Conservation (phyloP, 2,797 vertebrate genomes). For the Saguinus oedipus region DNA sequence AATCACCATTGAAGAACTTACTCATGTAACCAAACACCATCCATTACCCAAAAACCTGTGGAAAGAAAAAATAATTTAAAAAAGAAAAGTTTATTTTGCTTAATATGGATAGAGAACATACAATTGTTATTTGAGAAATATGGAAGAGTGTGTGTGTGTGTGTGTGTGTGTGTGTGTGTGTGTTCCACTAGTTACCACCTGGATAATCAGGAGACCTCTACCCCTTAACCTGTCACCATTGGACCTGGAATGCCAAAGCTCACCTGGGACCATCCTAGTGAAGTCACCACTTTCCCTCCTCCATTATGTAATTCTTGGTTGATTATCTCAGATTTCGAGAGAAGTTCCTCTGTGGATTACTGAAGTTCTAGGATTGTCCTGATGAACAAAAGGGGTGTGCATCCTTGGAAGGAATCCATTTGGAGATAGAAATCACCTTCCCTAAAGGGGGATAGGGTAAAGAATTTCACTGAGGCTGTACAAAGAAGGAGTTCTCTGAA, state of each 20-base stretch:
- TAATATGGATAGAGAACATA: background rate
- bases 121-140: background rate
- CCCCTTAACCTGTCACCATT: background rate
- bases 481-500: background rate
- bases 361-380: background rate
- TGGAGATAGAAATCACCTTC: background rate
- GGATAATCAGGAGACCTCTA: background rate
- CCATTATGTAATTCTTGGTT: background rate
- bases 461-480: background rate
- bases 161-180: background rate
- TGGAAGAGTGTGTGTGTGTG: background rate
- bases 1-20: no score
- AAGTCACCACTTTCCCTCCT: background rate
- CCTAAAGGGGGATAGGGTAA: background rate
- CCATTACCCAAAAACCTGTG: no score
- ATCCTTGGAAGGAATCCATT: background rate
- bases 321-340: background rate
- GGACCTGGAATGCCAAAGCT: background rate
- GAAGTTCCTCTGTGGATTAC: background rate
- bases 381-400: background rate
- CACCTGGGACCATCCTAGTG: background rate
- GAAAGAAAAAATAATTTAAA: no score
- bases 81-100: slow-evolving; percentile 2
- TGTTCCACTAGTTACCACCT: background rate
- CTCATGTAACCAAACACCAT: no score